Evolutionary conservation across 2,797 vertebrate genomes (phyloP), one percentile per base, ranked within the genome.

Genomic region (Cyclura pinguis): DNA sequence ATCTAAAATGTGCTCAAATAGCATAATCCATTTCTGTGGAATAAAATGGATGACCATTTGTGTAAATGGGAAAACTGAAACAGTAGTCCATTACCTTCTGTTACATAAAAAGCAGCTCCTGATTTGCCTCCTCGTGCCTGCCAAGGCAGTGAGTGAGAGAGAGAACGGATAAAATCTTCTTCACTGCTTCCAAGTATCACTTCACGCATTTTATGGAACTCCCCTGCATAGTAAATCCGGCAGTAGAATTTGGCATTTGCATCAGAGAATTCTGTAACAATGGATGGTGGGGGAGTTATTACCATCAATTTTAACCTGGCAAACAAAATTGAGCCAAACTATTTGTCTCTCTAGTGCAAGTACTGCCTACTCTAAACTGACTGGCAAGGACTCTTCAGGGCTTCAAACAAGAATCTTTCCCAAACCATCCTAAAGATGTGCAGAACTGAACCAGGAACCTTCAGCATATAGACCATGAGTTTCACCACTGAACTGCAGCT

Each of bases 241-340:
- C 99, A 99, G 96, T 99, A 99, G 94, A 99, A 99, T 96, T 99
- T 99, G 77, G 99, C 99, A 73, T 98, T 99, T 0, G 99, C 98
- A 18, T 99, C 99, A 0, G 99, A 99, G 96, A 99, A 99, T 94
- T 99, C 99, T 99, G 96, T 7, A 89, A 27, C 86, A 59, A 85
- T 0, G 0, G n/a, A n/a, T 50, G 80, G 24, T 38, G 67, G 2
- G 74, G 73, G 50, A 35, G 7, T 7, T 85, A 85, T 80, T 62
- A 32, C 88, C 10, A 90, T 84, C 78, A 74, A 42, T 55, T 24
- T 47, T 27, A 3, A 78, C 6, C 27, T 27, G 1, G 20, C 6
- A 38, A 76, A 76, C 8, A 76, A 50, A 78, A 69, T 42, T 84
- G 14, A 35, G 69, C 55, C 50, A 42, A 24, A 57, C 50, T 22